These are phyloP conservation scores for Genyomyrus donnyi DNA, from an alignment of 2,113 vertebrate species.

Conservation along the genomic window DNA sequence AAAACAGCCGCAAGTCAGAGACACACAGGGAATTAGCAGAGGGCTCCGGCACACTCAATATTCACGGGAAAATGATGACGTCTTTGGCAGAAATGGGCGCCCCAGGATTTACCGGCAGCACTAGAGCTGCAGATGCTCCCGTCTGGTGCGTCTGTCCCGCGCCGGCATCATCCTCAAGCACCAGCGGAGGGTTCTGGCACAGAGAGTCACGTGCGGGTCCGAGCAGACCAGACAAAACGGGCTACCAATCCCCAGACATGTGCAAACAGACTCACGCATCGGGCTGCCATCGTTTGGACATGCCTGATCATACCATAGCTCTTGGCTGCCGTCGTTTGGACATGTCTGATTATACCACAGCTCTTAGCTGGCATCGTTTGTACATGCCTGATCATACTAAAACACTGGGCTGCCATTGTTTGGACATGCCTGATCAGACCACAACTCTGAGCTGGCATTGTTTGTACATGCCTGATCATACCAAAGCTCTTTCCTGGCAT, in stretches of 20 bases:
- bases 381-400: background rate
- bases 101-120: background rate
- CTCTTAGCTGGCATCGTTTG: background rate
- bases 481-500: background rate
- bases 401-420: background rate
- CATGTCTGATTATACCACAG: background rate
- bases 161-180: background rate
- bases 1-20: constrained; percentile 14
- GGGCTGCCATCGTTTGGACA: background rate
- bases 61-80: background rate
- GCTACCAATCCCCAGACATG: background rate
- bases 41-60: background rate
- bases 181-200: background rate
- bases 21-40: constrained; percentile 12
- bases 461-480: background rate
- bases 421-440: background rate
- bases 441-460: background rate
- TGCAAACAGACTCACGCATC: background rate
- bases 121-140: background rate
- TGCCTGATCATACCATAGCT: background rate
- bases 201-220: background rate
- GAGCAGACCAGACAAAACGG: background rate
- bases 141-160: background rate
- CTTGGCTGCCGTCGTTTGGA: background rate
- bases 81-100: background rate